Conservation (phyloP, 1,140 invertebrate genomes). For the Drosophila fuyamai region DNA sequence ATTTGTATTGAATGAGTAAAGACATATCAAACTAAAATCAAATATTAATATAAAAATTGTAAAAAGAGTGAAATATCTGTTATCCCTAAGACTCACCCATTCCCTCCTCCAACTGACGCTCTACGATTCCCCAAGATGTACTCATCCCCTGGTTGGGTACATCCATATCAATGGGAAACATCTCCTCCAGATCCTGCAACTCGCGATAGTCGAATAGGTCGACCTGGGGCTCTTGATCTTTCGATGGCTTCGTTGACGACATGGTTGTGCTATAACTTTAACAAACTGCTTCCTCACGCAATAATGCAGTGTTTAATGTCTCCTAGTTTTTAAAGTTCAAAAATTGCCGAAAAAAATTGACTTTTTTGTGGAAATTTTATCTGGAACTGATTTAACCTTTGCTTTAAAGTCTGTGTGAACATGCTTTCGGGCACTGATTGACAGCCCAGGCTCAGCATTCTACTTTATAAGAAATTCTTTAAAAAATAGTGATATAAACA, state of each 20-base stretch:
- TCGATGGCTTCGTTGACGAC: background rate
- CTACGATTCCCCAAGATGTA: background rate
- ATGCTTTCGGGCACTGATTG: background rate
- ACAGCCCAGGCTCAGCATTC: background rate
- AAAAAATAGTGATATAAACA: too few species aligned
- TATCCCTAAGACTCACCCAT: background rate
- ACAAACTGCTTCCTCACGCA: background rate
- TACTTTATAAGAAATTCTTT: background rate
- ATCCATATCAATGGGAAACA: background rate
- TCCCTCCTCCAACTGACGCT: background rate
- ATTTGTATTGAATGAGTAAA: too few species aligned
- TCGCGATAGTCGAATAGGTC: background rate
- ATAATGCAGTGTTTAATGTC: background rate
- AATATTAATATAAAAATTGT: background rate
- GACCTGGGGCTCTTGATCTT: background rate
- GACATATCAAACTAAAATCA: background rate
- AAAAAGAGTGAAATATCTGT: background rate
- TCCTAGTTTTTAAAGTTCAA: background rate
- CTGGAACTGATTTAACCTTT: conserved; percentile 2
- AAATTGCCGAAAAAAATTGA: conserved; percentile 1
- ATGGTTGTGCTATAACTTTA: background rate
- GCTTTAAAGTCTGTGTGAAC: background rate
- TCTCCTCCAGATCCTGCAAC: background rate
- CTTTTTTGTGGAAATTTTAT: background rate
- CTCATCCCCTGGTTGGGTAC: background rate